A percentile compares a stretch with the other conserved stretches of the same genome.
phyloP scores from a whole-genome alignment of 2,888 invertebrate species.

The Eristalinus sepulchralis region DNA sequence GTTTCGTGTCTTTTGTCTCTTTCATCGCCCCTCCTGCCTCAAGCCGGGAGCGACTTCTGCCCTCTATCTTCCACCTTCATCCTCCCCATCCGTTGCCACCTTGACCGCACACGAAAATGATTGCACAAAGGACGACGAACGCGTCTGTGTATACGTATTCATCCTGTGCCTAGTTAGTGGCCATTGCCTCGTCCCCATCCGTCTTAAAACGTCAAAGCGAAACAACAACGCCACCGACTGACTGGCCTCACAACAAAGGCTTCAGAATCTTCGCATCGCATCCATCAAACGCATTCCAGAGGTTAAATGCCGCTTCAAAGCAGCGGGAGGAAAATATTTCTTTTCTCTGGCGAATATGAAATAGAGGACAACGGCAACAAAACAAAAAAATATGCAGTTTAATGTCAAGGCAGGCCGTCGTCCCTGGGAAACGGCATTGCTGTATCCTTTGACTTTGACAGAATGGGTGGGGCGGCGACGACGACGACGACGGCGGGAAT shows the following conservation, averaged over 20 bases:
- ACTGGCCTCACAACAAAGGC: not conserved
- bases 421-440: not conserved
- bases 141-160: no score
- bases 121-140: no score
- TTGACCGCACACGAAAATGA: no score
- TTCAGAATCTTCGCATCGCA: constrained; percentile 16
- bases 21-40: no score
- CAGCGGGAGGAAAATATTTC: not conserved
- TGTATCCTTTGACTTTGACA: constrained; percentile 50
- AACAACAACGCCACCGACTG: not conserved
- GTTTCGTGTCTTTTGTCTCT: no score
- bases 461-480: not conserved
- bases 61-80: no score
- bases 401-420: constrained; percentile 47
- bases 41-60: no score
- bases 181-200: not conserved
- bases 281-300: constrained; percentile 33
- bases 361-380: not conserved
- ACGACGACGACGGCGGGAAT: no score
- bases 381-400: constrained; percentile 24
- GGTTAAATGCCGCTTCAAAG: constrained; percentile 22
- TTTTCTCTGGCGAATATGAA: not conserved
- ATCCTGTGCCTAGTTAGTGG: no score
- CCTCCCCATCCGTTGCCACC: no score
- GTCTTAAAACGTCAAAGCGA: not conserved